A percentile compares a stretch with the other conserved stretches of the same genome.
These are phyloP conservation scores for Agrotis exclamationis DNA, from an alignment of 2,888 invertebrate genomes.

Conservation along the genomic window DNA sequence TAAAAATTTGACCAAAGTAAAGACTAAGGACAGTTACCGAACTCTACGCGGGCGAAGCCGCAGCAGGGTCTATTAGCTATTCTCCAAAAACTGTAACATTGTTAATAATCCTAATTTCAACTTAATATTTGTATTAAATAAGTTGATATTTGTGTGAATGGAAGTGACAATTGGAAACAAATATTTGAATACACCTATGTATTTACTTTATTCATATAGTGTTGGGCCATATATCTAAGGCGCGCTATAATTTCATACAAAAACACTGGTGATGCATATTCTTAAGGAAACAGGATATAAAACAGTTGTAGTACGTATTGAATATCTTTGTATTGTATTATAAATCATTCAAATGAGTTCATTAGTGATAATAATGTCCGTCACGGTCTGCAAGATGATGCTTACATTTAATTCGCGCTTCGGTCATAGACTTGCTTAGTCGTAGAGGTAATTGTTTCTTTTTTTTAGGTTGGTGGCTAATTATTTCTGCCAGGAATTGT, in stretches of 20 bases:
- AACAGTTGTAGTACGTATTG: slow-evolving; percentile 17
- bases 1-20: background rate
- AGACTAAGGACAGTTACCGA: too few species aligned
- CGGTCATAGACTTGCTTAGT: slow-evolving; percentile 8
- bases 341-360: slow-evolving; percentile 49
- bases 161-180: background rate
- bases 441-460: slow-evolving; percentile 10
- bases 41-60: too few species aligned
- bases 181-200: background rate
- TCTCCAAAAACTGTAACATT: too few species aligned
- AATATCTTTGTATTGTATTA: slow-evolving; percentile 28
- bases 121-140: background rate
- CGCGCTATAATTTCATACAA: slow-evolving; percentile 4
- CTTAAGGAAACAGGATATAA: slow-evolving; percentile 29
- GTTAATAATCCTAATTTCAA: too few species aligned
- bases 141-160: background rate
- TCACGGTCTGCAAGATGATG: slow-evolving; percentile 41
- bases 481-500: slow-evolving; percentile 37
- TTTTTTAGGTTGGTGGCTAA: slow-evolving; percentile 11
- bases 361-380: slow-evolving; percentile 26
- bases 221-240: background rate
- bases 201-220: background rate
- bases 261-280: slow-evolving; percentile 15
- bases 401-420: slow-evolving; percentile 38
- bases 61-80: too few species aligned